Conservation (phyloP, 2,888 invertebrate species). For the Himalopsyche tibetana region DNA sequence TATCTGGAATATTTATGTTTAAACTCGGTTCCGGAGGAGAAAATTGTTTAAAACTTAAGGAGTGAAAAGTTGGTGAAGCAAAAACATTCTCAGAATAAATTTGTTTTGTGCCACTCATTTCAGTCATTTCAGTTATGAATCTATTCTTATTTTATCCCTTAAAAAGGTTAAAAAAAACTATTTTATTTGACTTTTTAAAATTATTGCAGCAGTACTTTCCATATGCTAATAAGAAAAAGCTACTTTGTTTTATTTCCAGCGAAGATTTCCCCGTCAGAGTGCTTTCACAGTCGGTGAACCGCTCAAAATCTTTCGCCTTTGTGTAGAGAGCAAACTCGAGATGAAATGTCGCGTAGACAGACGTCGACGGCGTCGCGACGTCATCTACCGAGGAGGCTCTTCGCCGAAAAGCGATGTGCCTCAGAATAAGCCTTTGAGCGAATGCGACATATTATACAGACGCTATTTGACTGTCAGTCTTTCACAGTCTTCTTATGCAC, state of each 20-base stretch:
- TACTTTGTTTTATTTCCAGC: not conserved
- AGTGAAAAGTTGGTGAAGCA: too few species aligned
- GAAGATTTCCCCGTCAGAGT: not conserved
- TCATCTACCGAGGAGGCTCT: not conserved
- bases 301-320: not conserved
- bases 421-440: not conserved
- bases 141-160: too few species aligned
- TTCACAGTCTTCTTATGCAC: not conserved
- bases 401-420: constrained; percentile 27
- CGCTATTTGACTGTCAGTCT: constrained; percentile 24
- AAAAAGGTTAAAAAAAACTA: too few species aligned
- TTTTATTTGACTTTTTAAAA: too few species aligned
- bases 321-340: constrained; percentile 26
- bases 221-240: not conserved
- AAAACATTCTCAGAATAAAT: too few species aligned
- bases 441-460: constrained; percentile 1
- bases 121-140: too few species aligned
- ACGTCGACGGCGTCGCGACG: constrained; percentile 26
- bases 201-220: too few species aligned
- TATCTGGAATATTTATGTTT: too few species aligned
- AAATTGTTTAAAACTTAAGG: too few species aligned
- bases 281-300: constrained; percentile 20
- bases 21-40: too few species aligned
- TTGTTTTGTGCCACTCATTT: too few species aligned
- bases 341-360: constrained; percentile 42